Conservation (phyloP, 2,113 vertebrate genomes). For the Myiagra hebetior region DNA sequence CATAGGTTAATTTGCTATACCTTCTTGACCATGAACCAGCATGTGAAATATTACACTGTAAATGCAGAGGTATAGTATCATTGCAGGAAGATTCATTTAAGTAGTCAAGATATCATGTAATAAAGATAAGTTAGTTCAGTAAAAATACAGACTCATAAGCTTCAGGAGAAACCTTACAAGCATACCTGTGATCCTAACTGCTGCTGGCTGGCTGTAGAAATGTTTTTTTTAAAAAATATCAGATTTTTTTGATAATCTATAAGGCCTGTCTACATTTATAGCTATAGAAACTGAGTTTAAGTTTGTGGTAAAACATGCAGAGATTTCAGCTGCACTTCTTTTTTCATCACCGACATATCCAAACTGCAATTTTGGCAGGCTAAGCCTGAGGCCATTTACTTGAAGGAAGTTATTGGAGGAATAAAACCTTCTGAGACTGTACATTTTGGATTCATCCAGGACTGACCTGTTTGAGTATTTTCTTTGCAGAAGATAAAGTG, state of each 20-base stretch:
- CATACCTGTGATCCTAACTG: background rate
- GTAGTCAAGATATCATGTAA: background rate
- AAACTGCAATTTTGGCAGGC: background rate
- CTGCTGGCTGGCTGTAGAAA: background rate
- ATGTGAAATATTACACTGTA: background rate
- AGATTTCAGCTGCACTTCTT: background rate
- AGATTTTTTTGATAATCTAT: background rate
- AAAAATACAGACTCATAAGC: background rate
- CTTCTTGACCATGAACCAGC: background rate
- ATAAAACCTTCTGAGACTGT: background rate
- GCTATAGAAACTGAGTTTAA: background rate
- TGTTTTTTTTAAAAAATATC: background rate
- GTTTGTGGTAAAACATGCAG: background rate
- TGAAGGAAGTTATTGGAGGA: background rate
- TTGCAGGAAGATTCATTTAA: background rate
- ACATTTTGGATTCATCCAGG: background rate
- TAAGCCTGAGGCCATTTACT: background rate
- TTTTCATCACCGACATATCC: background rate
- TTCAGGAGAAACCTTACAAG: background rate
- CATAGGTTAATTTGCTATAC: background rate
- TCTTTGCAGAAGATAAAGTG: background rate
- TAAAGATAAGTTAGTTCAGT: background rate
- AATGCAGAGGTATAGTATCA: background rate
- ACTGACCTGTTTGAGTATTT: background rate
- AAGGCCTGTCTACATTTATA: background rate